phyloP scores from a whole-genome alignment of 35 echinoderm and acorn worm genomes.

The Chiridota heheva region DNA sequence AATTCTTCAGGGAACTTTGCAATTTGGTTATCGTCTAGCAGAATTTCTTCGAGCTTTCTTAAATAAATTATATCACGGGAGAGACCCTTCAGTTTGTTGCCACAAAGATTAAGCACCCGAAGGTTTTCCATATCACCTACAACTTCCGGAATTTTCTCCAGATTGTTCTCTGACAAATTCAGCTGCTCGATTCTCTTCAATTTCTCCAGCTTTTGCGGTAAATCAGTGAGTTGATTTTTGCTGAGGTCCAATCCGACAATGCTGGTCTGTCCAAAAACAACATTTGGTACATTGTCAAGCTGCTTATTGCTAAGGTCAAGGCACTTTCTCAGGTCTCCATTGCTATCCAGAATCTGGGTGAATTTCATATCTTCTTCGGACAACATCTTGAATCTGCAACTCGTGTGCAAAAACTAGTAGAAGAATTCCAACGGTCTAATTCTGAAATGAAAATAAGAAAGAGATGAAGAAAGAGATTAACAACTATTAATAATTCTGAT shows the following conservation, averaged over 20 bases:
- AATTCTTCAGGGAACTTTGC: conserved; percentile 59
- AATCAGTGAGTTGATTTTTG: conserved; percentile 64
- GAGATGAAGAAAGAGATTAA: no score
- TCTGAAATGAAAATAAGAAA: no score
- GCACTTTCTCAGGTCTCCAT: conserved; percentile 19
- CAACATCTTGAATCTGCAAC: no score
- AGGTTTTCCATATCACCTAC: conserved; percentile 57
- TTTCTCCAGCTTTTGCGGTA: conserved; percentile 59
- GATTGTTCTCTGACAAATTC: conserved; percentile 51
- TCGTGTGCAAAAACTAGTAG: no score
- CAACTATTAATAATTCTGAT: no score
- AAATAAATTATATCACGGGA: conserved; percentile 56
- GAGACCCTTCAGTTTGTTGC: conserved; percentile 52
- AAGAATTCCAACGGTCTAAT: no score
- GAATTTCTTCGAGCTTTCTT: conserved; percentile 45
- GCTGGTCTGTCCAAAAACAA: not conserved
- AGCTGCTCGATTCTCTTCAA: conserved; percentile 58
- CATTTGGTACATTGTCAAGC: conserved; percentile 36
- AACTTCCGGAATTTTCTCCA: conserved; percentile 57
- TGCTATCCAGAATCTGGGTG: conserved; percentile 36
- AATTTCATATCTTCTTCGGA: no score
- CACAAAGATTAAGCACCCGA: conserved; percentile 52
- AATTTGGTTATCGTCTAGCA: conserved; percentile 68
- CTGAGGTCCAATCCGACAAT: conserved; percentile 59
- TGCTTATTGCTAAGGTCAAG: conserved; percentile 22